phyloP scores from a whole-genome alignment of 2,888 invertebrate species.

The Dicyrtomina minuta region DNA sequence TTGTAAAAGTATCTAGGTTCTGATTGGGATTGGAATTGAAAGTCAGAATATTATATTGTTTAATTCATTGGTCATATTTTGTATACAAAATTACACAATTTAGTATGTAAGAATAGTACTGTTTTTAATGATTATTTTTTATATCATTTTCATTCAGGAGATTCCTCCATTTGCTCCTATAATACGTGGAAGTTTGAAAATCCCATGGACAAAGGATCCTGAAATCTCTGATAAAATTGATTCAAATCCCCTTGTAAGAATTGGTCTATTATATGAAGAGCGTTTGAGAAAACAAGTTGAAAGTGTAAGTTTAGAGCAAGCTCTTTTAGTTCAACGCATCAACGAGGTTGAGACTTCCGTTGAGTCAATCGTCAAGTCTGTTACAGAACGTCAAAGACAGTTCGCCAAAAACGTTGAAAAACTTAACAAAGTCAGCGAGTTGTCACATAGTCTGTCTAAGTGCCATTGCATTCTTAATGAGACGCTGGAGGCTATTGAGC shows the following conservation, averaged over 20 bases:
- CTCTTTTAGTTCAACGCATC: conserved; percentile 70
- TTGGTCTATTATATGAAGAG: conserved; percentile 79
- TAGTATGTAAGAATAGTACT: too few species aligned
- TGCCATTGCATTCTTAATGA: conserved; percentile 80
- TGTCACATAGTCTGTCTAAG: conserved; percentile 77
- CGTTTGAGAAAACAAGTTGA: conserved; percentile 81
- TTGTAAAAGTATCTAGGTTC: too few species aligned
- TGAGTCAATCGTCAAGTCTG: conserved; percentile 66
- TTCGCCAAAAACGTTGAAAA: conserved; percentile 85
- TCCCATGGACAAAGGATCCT: conserved; percentile 78
- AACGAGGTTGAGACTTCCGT: conserved; percentile 77
- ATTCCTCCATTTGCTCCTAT: conserved; percentile 93
- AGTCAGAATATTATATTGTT: too few species aligned
- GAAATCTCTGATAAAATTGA: conserved; percentile 80
- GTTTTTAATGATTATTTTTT: too few species aligned
- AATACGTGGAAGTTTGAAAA: conserved; percentile 81
- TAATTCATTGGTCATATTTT: too few species aligned
- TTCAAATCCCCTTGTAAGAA: conserved; percentile 68
- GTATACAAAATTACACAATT: too few species aligned
- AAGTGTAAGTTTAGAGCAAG: conserved; percentile 77
- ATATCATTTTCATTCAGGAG: conserved; percentile 62
- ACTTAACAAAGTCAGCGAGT: conserved; percentile 76
- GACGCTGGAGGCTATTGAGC: conserved; percentile 80
- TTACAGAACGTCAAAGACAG: conserved; percentile 78
- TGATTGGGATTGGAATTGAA: too few species aligned